phyloP scores from a whole-genome alignment of 2,888 invertebrate genomes.

The Cheilosia vulpina region DNA sequence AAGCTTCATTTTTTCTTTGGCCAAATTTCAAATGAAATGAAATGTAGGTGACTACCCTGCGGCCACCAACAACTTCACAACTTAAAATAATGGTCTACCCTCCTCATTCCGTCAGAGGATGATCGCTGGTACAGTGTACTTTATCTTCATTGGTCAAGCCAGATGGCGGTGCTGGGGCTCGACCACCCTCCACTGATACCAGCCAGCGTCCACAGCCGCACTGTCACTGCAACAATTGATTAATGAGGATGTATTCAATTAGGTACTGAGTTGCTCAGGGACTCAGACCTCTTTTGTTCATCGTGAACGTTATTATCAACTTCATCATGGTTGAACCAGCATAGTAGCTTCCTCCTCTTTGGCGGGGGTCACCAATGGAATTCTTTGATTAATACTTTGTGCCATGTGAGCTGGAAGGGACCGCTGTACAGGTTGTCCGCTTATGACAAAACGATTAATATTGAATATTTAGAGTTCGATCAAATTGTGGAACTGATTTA shows the following conservation, averaged over 20 bases:
- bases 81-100: too few species aligned
- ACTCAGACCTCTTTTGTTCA: conserved; percentile 27
- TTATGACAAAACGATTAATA: conserved; percentile 3
- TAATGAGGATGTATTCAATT: conserved; percentile 74
- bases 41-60: background rate
- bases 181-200: background rate
- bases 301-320: conserved; percentile 32
- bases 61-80: background rate
- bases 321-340: conserved; percentile 28
- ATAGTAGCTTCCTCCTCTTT: conserved; percentile 6
- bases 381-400: conserved; percentile 13
- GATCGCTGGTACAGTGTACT: background rate
- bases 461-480: conserved; percentile 1
- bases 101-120: background rate
- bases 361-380: conserved; percentile 3
- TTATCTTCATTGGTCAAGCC: background rate
- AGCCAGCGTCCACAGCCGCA: background rate
- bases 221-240: conserved; percentile 62
- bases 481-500: conserved; percentile 3
- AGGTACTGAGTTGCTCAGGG: conserved; percentile 23
- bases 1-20: background rate
- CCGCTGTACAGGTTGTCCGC: conserved; percentile 7
- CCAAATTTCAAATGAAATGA: background rate
- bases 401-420: conserved; percentile 16
- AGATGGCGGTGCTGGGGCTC: background rate